phyloP scores from a whole-genome alignment of 2,113 vertebrate species.

The Dipodomys spectabilis region DNA sequence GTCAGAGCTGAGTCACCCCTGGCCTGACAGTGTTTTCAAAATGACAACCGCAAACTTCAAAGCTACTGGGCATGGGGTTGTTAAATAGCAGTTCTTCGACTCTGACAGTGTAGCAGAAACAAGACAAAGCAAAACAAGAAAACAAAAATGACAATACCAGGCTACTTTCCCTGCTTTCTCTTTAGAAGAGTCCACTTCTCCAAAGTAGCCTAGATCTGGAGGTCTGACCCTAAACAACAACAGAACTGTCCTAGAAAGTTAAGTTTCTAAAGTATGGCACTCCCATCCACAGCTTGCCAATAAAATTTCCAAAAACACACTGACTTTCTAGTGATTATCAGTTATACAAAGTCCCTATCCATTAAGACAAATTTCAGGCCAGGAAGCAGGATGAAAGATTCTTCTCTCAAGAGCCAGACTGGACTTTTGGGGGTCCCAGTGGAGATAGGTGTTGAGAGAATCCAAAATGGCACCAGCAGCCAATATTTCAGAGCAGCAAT shows the following conservation, averaged over 20 bases:
- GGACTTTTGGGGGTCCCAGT: no score
- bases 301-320: background rate
- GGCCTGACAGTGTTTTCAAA: constrained; percentile 51
- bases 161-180: constrained; percentile 1
- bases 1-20: constrained; percentile 24
- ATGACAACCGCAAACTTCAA: constrained; percentile 3
- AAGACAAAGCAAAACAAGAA: background rate
- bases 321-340: no score
- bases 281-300: background rate
- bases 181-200: background rate
- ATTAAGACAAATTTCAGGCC: no score
- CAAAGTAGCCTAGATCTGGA: background rate
- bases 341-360: no score
- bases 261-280: background rate
- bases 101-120: background rate
- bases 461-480: no score
- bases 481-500: no score
- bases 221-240: background rate
- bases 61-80: background rate
- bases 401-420: no score
- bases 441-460: no score
- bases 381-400: no score
- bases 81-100: background rate
- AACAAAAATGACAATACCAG: background rate
- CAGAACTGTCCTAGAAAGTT: background rate